Evolutionary conservation across 2,888 invertebrate genomes (phyloP), one percentile per base, ranked within the genome.

Genomic region (Nymphalis c-album): DNA sequence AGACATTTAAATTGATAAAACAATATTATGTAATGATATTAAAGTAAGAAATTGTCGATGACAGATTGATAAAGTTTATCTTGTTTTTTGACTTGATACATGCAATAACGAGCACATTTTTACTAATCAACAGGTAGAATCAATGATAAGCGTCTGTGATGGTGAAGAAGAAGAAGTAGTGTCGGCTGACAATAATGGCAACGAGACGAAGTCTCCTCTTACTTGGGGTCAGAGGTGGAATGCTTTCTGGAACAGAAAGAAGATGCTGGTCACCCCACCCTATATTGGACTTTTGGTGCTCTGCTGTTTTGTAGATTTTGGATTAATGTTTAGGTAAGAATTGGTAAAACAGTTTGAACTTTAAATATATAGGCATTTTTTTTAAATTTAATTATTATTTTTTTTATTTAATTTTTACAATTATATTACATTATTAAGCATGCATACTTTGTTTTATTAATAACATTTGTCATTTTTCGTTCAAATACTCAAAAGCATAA

Each of bases 261-360:
- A 90, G 83, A 87, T 86, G 83, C 82, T 94, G 7, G 90, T 92
- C 70, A 87, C 87, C 6, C 92, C 91, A 7, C 94, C 94, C 0
- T 93, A 93, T 74, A 85, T 94, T 20, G 92, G 92, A 0, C 83
- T 93, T 40, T 83, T 94, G 18, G 84, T 87, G 17, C 82, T 94
- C 7, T 93, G 93, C 74, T 93, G 93, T 77, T 93, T 94, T 69
- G 93, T 93, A 0, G 94, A 94, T 78, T 94, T 94, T 76, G 94
- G 94, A 13, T 84, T 94, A 35, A 94, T 94, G 94, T 93, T 94
- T 74, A 77, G 73, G 62, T 60, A 17, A 60, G 46, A 40, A 10
- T 10, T 46, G 17, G 16, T 18, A 8, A 5, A 7, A 35, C 0
- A 7, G 5, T 35, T n/a, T 35, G n/a, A n/a, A 31, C 10, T 13